Base-by-base conservation (phyloP, 2,888 invertebrate genomes). In the Itoplectis maculator region DNA sequence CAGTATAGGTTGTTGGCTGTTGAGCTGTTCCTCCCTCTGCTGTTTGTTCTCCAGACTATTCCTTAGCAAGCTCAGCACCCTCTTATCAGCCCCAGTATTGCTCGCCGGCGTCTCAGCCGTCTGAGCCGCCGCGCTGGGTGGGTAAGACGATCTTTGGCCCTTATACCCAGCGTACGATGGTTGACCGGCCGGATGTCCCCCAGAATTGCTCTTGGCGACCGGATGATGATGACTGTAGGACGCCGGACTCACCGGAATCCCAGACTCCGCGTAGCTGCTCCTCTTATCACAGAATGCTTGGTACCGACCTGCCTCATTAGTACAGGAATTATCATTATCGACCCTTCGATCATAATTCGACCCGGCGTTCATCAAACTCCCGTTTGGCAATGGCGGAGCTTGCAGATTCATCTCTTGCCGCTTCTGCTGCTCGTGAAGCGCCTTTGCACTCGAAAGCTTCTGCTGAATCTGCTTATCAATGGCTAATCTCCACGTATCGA, bases 21-120 rank as follows among this genome's bases (percentile, higher is more conserved):
- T 91, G 84, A 91, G 85, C 80, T 91, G 91, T 61, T 92, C 92
- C 63, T 92, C 92, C 45, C 91, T 88, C 69, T 92, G 91, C 74
- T 91, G 91, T 59, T 95, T 96, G 66, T 95, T 95, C 93, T 96
- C 96, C 87, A 96, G 93, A 91, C 95, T 96, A 87, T 95, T 96
- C 88, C 96, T 94, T 72, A 96, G 92, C 88, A 96, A 94, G 89
- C 95, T 96, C 82, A 96, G 93, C n/a, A 96, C 96, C 83, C 95
- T 94, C 90, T 96, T 96, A 89, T 96, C 95, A n/a, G 95, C 95
- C 45, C 95, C 95, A 35, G 92, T 90, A 76, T 91, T 91, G 75
- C 88, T 89, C 86, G n/a, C n/a, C n/a, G 91, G 72, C 87, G 90
- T 65, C 72, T 85, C 23, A 75, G 76, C n/a, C 69, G 86, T 75